A percentile compares a stretch with the other conserved stretches of the same genome.
Conservation (phyloP, 2,888 invertebrate species). For the Nomada hirtipes region DNA sequence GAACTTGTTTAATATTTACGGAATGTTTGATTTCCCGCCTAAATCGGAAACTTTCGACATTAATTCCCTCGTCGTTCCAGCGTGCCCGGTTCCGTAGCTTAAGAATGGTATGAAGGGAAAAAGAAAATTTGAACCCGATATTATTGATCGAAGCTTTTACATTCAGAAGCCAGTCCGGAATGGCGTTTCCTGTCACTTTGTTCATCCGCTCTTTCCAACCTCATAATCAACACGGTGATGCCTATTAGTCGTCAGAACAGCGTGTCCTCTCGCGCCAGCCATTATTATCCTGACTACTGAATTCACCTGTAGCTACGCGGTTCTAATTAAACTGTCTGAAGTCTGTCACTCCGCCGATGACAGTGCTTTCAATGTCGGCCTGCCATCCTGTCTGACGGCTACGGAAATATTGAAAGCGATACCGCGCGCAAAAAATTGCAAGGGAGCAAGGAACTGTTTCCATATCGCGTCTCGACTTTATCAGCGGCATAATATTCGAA, state of each 20-base stretch:
- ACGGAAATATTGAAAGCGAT: slow-evolving; percentile 53
- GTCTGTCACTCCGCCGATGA: slow-evolving; percentile 55
- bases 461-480: slow-evolving; percentile 24
- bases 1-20: too few relatives aligned
- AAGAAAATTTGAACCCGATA: slow-evolving; percentile 46
- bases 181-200: slow-evolving; percentile 61
- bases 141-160: slow-evolving; percentile 49
- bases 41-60: not conserved
- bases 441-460: slow-evolving; percentile 26
- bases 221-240: slow-evolving; percentile 57
- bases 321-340: slow-evolving; percentile 67
- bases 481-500: slow-evolving; percentile 32
- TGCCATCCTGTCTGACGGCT: slow-evolving; percentile 32
- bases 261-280: slow-evolving; percentile 53
- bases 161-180: slow-evolving; percentile 31
- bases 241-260: slow-evolving; percentile 55
- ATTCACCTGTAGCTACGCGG: slow-evolving; percentile 55
- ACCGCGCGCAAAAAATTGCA: slow-evolving; percentile 14
- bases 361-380: slow-evolving; percentile 48
- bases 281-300: slow-evolving; percentile 68
- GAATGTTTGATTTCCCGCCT: too few relatives aligned
- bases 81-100: not conserved
- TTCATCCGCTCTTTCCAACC: slow-evolving; percentile 56
- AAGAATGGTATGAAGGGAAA: not conserved
- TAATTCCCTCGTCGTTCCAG: not conserved